Evolutionary conservation across 2,888 invertebrate species (phyloP).

Genomic region (Agrilus mali): DNA sequence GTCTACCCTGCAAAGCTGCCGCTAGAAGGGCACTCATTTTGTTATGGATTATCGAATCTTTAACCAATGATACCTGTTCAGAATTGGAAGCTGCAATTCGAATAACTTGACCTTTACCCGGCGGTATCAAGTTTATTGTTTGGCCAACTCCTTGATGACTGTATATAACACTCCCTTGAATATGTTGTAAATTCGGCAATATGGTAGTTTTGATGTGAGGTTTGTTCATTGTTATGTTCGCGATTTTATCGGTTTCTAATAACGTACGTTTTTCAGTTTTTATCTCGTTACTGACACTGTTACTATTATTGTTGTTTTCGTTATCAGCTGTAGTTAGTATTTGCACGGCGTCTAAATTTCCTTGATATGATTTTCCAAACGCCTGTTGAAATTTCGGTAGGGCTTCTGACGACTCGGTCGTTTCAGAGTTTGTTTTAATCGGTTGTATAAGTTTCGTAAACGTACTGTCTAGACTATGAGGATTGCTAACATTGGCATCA

Average conservation of each 20-base stretch:
- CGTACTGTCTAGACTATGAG: conserved; percentile 43
- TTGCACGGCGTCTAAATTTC: conserved; percentile 14
- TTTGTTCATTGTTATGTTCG: conserved; percentile 21
- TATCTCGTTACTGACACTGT: conserved; percentile 3
- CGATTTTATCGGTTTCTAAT: conserved; percentile 9
- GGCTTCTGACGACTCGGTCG: conserved; percentile 29
- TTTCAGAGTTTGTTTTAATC: conserved; percentile 23
- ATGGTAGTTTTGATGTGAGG: conserved; percentile 38
- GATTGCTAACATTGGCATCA: conserved; percentile 34
- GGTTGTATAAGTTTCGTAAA: conserved; percentile 42
- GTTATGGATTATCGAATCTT: conserved; percentile 35
- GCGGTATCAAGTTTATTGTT: conserved; percentile 46
- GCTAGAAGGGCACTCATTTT: conserved; percentile 37
- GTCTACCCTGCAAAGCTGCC: conserved; percentile 34
- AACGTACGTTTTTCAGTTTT: not conserved
- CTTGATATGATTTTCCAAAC: conserved; percentile 56
- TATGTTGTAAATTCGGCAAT: conserved; percentile 43
- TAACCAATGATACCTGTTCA: conserved; percentile 32
- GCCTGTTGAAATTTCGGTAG: conserved; percentile 70
- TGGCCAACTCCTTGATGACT: conserved; percentile 55
- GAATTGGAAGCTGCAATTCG: conserved; percentile 32
- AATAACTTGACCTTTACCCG: conserved; percentile 31
- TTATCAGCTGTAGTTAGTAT: conserved; percentile 5
- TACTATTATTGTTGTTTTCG: conserved; percentile 20
- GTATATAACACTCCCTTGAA: conserved; percentile 58